Conservation (phyloP, 1,140 invertebrate species). For the Branchinecta lynchi region DNA sequence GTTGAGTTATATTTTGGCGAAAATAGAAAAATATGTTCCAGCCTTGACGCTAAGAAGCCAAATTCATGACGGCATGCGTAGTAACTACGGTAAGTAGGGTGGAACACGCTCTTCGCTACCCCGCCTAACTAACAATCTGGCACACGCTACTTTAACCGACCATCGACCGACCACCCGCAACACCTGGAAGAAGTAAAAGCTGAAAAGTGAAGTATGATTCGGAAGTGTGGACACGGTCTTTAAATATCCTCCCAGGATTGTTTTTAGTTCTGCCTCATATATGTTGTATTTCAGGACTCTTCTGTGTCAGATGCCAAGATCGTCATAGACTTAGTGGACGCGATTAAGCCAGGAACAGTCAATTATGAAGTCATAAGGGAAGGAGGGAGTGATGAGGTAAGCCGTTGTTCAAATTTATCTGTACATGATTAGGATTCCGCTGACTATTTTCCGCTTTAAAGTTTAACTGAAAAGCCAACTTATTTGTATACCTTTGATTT, state of each 20-base stretch:
- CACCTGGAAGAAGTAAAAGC: too few relatives aligned
- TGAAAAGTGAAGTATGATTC: too few relatives aligned
- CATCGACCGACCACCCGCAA: too few relatives aligned
- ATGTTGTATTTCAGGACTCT: constrained; percentile 45
- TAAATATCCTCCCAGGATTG: background rate
- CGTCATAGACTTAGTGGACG: constrained; percentile 87
- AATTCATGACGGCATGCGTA: too few relatives aligned
- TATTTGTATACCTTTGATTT: too few relatives aligned
- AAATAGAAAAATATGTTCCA: too few relatives aligned
- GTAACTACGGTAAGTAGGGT: too few relatives aligned
- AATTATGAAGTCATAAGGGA: constrained; percentile 80
- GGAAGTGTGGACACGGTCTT: background rate
- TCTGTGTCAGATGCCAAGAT: constrained; percentile 67
- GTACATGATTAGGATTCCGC: background rate
- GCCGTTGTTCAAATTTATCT: constrained; percentile 22
- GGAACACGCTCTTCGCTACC: too few relatives aligned
- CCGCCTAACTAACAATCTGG: too few relatives aligned
- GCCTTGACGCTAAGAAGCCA: too few relatives aligned
- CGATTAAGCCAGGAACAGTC: constrained; percentile 86
- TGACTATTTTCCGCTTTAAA: background rate
- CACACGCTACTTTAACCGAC: too few relatives aligned
- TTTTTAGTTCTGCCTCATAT: background rate
- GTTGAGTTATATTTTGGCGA: too few relatives aligned
- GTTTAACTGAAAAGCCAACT: background rate
- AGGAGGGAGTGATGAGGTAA: constrained; percentile 60